phyloP scores from a whole-genome alignment of 2,797 vertebrate genomes.

The Arctocebus calabarensis region DNA sequence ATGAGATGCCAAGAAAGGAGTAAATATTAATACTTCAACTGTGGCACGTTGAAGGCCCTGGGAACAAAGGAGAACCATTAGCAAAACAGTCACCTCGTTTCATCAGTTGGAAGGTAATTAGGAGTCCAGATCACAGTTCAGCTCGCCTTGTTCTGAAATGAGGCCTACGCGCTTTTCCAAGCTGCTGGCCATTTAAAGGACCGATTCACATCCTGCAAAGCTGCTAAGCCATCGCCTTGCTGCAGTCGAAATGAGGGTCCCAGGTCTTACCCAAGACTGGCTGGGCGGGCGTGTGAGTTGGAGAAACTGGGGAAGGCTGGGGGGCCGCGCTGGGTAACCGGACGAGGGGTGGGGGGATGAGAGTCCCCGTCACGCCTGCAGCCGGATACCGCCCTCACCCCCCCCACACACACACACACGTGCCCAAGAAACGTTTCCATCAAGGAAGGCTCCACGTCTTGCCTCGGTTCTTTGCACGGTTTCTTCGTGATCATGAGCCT shows the following conservation, averaged over 20 bases:
- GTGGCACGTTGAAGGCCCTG: not conserved
- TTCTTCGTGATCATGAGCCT: not conserved
- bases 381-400: rapidly evolving
- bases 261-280: not conserved
- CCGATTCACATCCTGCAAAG: not conserved
- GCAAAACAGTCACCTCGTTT: not conserved
- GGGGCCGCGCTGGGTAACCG: rapidly evolving
- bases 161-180: not conserved
- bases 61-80: not conserved
- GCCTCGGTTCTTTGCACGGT: not conserved
- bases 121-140: not conserved
- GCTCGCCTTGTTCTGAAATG: not conserved
- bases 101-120: not conserved
- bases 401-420: no score
- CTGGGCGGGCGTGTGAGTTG: no score
- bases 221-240: rapidly evolving
- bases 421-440: no score
- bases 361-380: no score
- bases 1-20: no score
- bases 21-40: no score
- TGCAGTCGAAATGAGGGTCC: not conserved
- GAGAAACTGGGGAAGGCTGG: rapidly evolving
- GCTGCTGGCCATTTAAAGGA: not conserved
- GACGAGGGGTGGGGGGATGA: no score
- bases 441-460: rapidly evolving